Evolutionary conservation across 2,888 invertebrate genomes (phyloP).

Genomic region (Polyploca ridens): DNA sequence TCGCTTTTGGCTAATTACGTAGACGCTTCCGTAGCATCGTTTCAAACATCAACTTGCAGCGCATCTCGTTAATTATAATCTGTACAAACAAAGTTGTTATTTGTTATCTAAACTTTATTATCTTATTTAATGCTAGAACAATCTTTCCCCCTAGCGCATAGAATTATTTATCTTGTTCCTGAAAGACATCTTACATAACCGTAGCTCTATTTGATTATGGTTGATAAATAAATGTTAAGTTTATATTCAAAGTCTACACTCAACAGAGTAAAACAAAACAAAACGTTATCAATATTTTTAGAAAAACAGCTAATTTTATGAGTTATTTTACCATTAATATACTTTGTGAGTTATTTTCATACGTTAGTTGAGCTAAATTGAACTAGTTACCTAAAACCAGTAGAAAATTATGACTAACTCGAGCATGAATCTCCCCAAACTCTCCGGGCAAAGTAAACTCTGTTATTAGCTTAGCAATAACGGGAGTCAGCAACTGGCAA

Average conservation of each 20-base stretch:
- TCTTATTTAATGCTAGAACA: no score
- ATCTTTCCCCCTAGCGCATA: no score
- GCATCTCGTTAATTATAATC: constrained; percentile 4
- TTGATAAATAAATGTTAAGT: no score
- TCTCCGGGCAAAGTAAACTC: constrained; percentile 50
- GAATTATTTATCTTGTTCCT: no score
- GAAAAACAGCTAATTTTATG: not conserved
- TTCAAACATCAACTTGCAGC: constrained; percentile 65
- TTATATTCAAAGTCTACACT: no score
- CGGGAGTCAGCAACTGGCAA: constrained; percentile 44
- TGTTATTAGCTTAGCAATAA: constrained; percentile 71
- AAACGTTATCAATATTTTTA: no score
- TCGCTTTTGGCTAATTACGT: constrained; percentile 80
- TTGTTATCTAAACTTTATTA: not conserved
- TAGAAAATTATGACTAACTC: constrained; percentile 23
- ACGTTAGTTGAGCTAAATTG: constrained; percentile 22
- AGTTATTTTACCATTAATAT: not conserved
- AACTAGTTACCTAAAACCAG: constrained; percentile 36
- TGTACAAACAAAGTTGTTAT: constrained; percentile 5
- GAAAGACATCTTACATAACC: no score
- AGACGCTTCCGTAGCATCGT: constrained; percentile 71
- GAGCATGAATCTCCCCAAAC: constrained; percentile 53
- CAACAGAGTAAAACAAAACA: no score
- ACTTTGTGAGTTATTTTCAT: constrained; percentile 5
- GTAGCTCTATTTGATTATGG: no score